Base-by-base conservation (phyloP, 2,797 vertebrate genomes). In the Tenualosa ilisha region DNA sequence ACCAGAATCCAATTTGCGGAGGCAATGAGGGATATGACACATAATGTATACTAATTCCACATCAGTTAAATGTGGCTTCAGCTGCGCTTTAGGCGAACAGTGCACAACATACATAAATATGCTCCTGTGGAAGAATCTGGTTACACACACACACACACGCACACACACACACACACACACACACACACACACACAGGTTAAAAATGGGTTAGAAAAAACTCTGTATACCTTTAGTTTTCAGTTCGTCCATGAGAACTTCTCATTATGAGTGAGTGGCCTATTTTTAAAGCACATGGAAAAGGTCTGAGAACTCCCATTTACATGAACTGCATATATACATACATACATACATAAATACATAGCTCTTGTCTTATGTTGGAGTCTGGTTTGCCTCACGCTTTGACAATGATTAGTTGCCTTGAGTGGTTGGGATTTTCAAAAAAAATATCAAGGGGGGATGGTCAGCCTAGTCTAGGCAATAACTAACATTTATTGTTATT, bases 1-100 rank as follows among this genome's bases (percentile, higher is more conserved):
- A 86, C 82, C 88, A 89, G 88, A 92, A 92, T 92, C 89, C 91
- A 92, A 92, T 92, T 91, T 91, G 87, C 88, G 87, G 88, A 91
- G 84, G 88, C 89, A 92, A 92, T 92, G 91, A 91, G 90, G 91
- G 90, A 89, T 92, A 88, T 91, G 91, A 92, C 90, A 91, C 88
- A 91, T 91, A 92, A 92, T 92, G 91, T 91, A 91, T 92, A 90
- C 89, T 91, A 91, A 91, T 92, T 90, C 90, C 90, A 91, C 84
- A 91, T 89, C 88, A 87, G 89, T 86, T 87, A 87, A 90, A 91
- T 86, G 89, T 84, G 85, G 85, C 84, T 85, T 85, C 54, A 81
- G 65, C 81, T 87, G 86, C 85, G 75, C 86, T 85, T 85, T 86
- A 83, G 87, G 89, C 82, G 65, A 87, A 84, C 86, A 83, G 63